Evolutionary conservation across 2,797 vertebrate genomes (phyloP), one percentile per base, ranked within the genome.

Genomic region (Pseudotriccus pelzelni): DNA sequence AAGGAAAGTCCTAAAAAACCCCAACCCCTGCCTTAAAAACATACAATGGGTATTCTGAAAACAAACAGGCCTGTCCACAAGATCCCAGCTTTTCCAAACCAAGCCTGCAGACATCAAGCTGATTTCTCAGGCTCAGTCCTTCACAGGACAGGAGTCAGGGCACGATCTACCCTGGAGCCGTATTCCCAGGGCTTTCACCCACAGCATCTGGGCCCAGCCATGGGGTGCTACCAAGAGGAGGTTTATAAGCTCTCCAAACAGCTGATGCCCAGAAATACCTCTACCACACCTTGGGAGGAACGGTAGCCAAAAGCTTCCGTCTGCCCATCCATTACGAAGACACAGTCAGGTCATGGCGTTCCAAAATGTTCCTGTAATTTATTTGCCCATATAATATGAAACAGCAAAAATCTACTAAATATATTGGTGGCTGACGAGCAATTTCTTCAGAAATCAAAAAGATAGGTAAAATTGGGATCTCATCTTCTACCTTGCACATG

Each of bases 401-500:
- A 78, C 8, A 55, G 30, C 12, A 53, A 87, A 63, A 91, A 56
- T 41, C 24, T 53, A 47, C 1, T 1, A 30, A 62, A 41, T 46
- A 46, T 46, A 63, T 15, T 9, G 3, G 37, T 72, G 30, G 20
- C 11, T 64, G 46, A 75, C 14, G 27, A 63, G 19, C 10, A 75
- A 36, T 43, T 85, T 64, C 43, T 58, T 86, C 43, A 81, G 70
- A 95, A 96, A 84, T 73, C 37, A 63, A 69, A 74, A 55, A 39
- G 25, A 36, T 27, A 84, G 88, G 24, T 94, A 74, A 88, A 96
- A 79, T 24, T 76, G 62, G 32, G 62, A 44, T 78, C 73, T 69
- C 30, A 12, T 25, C 27, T 84, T 94, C 44, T 58, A 87, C 72
- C 77, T 63, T 39, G 36, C 12, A 10, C 58, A 23, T 58, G 46